These are phyloP conservation scores for Ctenopoma multispine DNA, from an alignment of 2,797 vertebrate genomes.

Conservation along the genomic window DNA sequence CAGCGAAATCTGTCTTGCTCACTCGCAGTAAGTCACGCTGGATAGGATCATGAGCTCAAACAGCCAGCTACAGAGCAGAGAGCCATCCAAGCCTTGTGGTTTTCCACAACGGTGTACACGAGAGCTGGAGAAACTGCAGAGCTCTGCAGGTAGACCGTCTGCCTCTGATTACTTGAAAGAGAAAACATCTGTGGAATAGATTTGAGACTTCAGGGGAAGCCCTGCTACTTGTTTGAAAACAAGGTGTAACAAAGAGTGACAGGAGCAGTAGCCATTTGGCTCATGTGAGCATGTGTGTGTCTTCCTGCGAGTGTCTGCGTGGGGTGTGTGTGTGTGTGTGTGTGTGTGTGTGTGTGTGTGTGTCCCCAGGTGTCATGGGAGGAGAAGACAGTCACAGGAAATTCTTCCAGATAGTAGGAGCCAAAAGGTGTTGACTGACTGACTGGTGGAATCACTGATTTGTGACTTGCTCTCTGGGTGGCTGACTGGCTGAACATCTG, in stretches of 20 bases:
- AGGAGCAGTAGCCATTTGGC: conserved; percentile 63
- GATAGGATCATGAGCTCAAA: conserved; percentile 25
- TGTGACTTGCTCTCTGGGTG: conserved; percentile 53
- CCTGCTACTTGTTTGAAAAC: conserved; percentile 50
- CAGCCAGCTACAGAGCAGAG: conserved; percentile 8
- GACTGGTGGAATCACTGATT: conserved; percentile 23
- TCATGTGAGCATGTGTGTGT: conserved; percentile 23
- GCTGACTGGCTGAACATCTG: conserved; percentile 28
- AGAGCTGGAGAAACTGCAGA: conserved; percentile 21
- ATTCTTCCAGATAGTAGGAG: conserved; percentile 59
- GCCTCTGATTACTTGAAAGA: conserved; percentile 43
- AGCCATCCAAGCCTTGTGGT: conserved; percentile 19
- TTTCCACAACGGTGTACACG: conserved; percentile 14
- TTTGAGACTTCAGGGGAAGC: conserved; percentile 32
- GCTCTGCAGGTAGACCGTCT: conserved; percentile 44
- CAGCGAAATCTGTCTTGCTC: conserved; percentile 10
- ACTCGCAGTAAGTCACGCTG: conserved; percentile 9
- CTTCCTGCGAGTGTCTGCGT: conserved; percentile 13
- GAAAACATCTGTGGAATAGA: conserved; percentile 62
- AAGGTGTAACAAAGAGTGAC: conserved; percentile 63
- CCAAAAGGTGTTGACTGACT: conserved; percentile 77
- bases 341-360: conserved; percentile 44
- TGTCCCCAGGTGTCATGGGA: conserved; percentile 67
- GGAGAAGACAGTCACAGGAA: conserved; percentile 68
- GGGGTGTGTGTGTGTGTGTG: conserved; percentile 34